Evolutionary conservation across 2,888 invertebrate genomes (phyloP), one percentile per base, ranked within the genome.

Genomic region (Catonia carolina): DNA sequence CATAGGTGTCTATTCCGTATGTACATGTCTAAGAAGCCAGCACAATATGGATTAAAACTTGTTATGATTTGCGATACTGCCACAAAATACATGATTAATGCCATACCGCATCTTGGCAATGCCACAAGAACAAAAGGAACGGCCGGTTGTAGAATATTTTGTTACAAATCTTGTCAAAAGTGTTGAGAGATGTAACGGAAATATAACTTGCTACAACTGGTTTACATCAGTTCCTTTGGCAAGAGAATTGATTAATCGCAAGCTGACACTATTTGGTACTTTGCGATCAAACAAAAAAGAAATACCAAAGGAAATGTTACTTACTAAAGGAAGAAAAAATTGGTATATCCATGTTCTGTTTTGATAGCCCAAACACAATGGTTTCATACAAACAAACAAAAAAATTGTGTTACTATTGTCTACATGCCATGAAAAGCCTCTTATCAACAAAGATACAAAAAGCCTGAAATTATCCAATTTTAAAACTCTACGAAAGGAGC

Each of bases 1-100:
- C 66, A 65, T 3, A 31, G 62, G 15, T 66, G 64, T 23, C 36
- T 37, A 7, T 67, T 67, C 36, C 57, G 60, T 48, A 61, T 66
- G 27, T 66, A 67, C 53, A 60, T 66, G 8, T 61, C 62, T 1
- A 55, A 53, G 12, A 67, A 68, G 49, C 63, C 67, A 1, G 62
- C 60, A 23, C 64, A 62, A 55, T 67, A 65, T 48, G 65, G 66
- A n/a, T n/a, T 36, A 2, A 36, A 36, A 15, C 15, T 36, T 3
- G 36, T 36, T 36, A 14, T 36, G 15, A 36, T 36, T n/a, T 36
- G 36, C 6, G 36, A 49, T 17, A 49, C 17, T n/a, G n/a, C 49
- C 23, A 49, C 17, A 31, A 49, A 49, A 20, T 47, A 47, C 22
- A 17, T 47, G 18, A 36, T 36, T 36, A 15, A 36, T 36, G 36